These are phyloP conservation scores for Drosophila takahashii DNA, from an alignment of 1,140 invertebrate species.

Conservation along the genomic window DNA sequence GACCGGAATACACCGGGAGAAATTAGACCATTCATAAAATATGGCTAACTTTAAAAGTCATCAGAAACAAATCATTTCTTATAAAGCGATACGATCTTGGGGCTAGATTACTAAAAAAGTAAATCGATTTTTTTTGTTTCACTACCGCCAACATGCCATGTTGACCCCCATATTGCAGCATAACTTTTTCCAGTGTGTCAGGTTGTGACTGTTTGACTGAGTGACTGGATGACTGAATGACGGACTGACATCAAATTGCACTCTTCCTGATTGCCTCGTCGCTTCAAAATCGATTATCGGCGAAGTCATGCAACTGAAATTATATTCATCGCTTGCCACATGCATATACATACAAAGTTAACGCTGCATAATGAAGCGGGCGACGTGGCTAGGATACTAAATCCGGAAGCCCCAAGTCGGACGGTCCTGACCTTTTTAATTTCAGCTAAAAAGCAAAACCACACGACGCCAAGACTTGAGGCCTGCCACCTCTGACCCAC, in stretches of 20 bases:
- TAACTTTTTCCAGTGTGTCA: conserved; percentile 34
- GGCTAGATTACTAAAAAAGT: too few relatives aligned
- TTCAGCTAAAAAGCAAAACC: conserved; percentile 45
- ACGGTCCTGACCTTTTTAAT: conserved; percentile 64
- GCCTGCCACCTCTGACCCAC: conserved; percentile 44
- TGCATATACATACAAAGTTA: conserved; percentile 23
- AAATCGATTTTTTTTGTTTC: background rate
- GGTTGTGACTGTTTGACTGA: conserved; percentile 36
- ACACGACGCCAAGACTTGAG: conserved; percentile 57
- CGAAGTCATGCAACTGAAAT: conserved; percentile 54
- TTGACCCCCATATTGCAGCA: conserved; percentile 12
- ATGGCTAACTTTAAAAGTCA: background rate
- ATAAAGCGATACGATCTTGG: too few relatives aligned
- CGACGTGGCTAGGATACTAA: conserved; percentile 44
- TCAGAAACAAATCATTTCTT: too few relatives aligned
- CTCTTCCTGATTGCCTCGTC: conserved; percentile 70
- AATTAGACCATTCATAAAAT: background rate
- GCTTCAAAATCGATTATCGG: conserved; percentile 58
- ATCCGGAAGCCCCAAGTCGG: conserved; percentile 32
- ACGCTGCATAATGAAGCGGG: conserved; percentile 61
- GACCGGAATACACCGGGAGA: conserved; percentile 16
- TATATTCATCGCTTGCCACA: conserved; percentile 30
- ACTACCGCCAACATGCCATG: conserved; percentile 8
- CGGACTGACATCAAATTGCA: conserved; percentile 67
- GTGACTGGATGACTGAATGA: conserved; percentile 36